Percentiles rank a stretch among this genome's conserved stretches.
Evolutionary conservation across 1,140 invertebrate genomes (phyloP).

Genomic region (Penaeus vannamei): DNA sequence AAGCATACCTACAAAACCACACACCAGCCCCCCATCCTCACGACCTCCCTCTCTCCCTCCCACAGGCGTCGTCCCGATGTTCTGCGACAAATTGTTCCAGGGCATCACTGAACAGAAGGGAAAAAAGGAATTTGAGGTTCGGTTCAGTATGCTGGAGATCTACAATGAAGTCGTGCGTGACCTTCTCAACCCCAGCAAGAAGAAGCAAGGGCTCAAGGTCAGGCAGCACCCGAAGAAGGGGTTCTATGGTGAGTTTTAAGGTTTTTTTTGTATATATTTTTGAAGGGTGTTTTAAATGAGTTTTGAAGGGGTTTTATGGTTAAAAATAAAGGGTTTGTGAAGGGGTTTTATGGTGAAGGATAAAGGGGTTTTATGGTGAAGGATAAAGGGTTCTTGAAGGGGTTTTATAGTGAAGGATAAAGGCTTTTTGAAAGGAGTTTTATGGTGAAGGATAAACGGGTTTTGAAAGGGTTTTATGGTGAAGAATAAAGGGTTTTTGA

Average conservation of each 20-base stretch:
- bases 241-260: slow-evolving; percentile 75
- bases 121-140: slow-evolving; percentile 72
- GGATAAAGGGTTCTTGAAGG: too few relatives aligned
- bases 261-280: neutral
- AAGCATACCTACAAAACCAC: too few relatives aligned
- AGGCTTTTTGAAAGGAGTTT: too few relatives aligned
- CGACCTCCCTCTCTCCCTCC: slow-evolving; percentile 51
- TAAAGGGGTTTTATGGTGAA: too few relatives aligned
- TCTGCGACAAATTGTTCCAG: slow-evolving; percentile 77
- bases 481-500: neutral
- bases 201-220: slow-evolving; percentile 75
- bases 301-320: too few relatives aligned
- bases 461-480: neutral
- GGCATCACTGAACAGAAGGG: slow-evolving; percentile 74
- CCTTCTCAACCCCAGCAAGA: slow-evolving; percentile 73
- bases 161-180: slow-evolving; percentile 79
- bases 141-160: slow-evolving; percentile 79
- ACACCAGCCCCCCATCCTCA: too few relatives aligned
- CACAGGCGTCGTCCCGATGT: slow-evolving; percentile 77
- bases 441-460: slow-evolving; percentile 4
- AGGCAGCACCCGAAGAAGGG: slow-evolving; percentile 78
- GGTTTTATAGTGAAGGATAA: too few relatives aligned
- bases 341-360: too few relatives aligned
- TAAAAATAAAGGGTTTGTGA: too few relatives aligned
- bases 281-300: too few relatives aligned